These are phyloP conservation scores for Andrena marginata DNA, from an alignment of 2,888 invertebrate genomes.

Conservation along the genomic window DNA sequence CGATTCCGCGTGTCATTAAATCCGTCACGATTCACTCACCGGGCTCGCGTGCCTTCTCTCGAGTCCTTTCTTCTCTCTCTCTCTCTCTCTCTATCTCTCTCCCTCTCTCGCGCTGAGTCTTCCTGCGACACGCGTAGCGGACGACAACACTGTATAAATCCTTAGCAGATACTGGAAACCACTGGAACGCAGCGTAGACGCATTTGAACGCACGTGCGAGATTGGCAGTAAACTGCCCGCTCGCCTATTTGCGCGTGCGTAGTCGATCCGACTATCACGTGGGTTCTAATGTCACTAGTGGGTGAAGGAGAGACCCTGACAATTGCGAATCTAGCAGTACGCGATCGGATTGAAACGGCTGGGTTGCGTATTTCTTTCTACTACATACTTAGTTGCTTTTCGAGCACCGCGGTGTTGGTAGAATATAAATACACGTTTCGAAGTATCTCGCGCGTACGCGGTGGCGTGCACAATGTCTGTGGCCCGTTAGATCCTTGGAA, in stretches of 20 bases:
- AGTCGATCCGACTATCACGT: slow-evolving; percentile 50
- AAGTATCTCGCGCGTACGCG: too few species aligned
- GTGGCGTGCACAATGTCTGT: neutral
- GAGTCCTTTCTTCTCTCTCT: neutral
- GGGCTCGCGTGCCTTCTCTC: neutral
- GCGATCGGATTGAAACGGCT: slow-evolving; percentile 19
- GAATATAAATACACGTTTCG: neutral
- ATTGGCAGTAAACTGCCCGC: slow-evolving; percentile 58
- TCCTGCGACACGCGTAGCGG: neutral
- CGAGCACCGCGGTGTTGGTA: neutral
- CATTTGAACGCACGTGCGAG: slow-evolving; percentile 68
- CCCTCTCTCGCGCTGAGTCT: too few species aligned
- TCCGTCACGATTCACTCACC: slow-evolving; percentile 27
- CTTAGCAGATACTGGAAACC: slow-evolving; percentile 58
- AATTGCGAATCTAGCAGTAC: slow-evolving; percentile 16
- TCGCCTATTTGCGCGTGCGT: slow-evolving; percentile 59
- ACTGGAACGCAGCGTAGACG: slow-evolving; percentile 61
- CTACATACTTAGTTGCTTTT: neutral
- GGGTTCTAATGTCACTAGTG: slow-evolving; percentile 42
- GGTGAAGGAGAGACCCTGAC: slow-evolving; percentile 29
- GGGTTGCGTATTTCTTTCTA: neutral
- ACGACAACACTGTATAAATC: slow-evolving; percentile 31
- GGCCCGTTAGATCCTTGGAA: too few species aligned
- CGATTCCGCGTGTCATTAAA: neutral
- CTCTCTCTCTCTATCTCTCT: too few species aligned